A percentile compares a stretch with the other conserved stretches of the same genome.
These are phyloP conservation scores for Emberiza fucata DNA, from an alignment of 2,113 vertebrate genomes.

Conservation along the genomic window DNA sequence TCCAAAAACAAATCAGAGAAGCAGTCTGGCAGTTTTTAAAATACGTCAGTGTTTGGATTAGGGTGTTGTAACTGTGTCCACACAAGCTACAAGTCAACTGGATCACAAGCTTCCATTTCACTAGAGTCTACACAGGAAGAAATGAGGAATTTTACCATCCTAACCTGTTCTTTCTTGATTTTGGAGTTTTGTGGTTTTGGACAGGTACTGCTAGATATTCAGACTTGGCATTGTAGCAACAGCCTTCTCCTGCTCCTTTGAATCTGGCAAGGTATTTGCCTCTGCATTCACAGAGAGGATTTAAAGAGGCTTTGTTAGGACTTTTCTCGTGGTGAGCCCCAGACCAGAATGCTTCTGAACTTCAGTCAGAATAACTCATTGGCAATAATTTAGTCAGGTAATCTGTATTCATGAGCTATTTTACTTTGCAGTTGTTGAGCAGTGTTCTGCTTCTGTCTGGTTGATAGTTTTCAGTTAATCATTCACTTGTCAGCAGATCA, in stretches of 20 bases:
- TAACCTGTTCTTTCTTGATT: neutral
- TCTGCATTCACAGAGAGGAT: neutral
- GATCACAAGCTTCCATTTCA: neutral
- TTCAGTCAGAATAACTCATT: neutral
- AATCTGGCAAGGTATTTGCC: neutral
- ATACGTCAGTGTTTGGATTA: neutral
- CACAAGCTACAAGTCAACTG: neutral
- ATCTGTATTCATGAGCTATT: neutral
- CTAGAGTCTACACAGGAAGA: neutral
- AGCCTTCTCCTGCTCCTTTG: neutral
- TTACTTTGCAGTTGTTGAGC: neutral
- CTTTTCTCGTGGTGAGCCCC: neutral
- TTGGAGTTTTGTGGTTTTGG: neutral
- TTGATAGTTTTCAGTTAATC: constrained; percentile 16
- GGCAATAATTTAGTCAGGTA: constrained; percentile 1
- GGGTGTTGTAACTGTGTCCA: neutral
- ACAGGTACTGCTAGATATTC: neutral
- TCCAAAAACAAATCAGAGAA: neutral
- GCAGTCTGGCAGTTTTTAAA: neutral
- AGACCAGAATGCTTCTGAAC: neutral
- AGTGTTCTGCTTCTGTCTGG: neutral
- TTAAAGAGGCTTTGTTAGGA: neutral
- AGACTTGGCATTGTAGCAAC: neutral
- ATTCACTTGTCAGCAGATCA: constrained; percentile 11
- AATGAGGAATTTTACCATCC: neutral